Evolutionary conservation across 1,140 invertebrate species (phyloP), one percentile per base, ranked within the genome.

Genomic region (Scaptomyza hsui): DNA sequence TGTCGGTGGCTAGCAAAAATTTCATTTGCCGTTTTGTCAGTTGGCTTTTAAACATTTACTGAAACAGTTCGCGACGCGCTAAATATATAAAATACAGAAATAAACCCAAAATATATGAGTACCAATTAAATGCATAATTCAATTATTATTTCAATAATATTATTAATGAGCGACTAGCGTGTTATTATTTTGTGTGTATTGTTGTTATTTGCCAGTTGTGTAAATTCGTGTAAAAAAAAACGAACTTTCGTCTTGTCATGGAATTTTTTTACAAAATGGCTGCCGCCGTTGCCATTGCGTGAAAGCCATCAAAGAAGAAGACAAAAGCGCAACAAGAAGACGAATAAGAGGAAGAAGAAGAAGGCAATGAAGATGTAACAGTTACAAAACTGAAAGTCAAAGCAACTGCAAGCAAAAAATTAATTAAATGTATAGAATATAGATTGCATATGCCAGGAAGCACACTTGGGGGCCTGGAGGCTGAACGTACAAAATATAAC

Each of bases 21-120:
- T 75, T 86, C 65, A 81, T 78, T 83, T 79, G 75, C 72, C 68
- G 72, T 81, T 85, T 77, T 75, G 72, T 89, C 88, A 89, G 88
- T 89, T 89, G 88, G 89, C 82, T 89, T 90, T 89, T 83, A 82
- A 89, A 90, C 88, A 89, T 89, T 89, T 78, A 72, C 73, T 83
- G 88, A 75, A 89, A 88, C 77, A 89, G 76, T 74, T 79, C 77
- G 86, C 63, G 79, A 71, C 77, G 79, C 82, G 79, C 85, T 55
- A 15, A 41, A 62, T 68, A 42, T 47, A 56, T 55, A 69, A 47
- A 39, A 44, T 39, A 67, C 41, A 48, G 51, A 35, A 60, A 70
- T 26, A 42, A 35, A 29, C 1, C 4, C 4, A 61, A 41, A 37
- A n/a, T n/a, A 37, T 37, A n/a, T 9, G 9, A 7, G 26, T 7